phyloP scores from a whole-genome alignment of 1,140 invertebrate genomes.

The Thaumatotibia leucotreta region DNA sequence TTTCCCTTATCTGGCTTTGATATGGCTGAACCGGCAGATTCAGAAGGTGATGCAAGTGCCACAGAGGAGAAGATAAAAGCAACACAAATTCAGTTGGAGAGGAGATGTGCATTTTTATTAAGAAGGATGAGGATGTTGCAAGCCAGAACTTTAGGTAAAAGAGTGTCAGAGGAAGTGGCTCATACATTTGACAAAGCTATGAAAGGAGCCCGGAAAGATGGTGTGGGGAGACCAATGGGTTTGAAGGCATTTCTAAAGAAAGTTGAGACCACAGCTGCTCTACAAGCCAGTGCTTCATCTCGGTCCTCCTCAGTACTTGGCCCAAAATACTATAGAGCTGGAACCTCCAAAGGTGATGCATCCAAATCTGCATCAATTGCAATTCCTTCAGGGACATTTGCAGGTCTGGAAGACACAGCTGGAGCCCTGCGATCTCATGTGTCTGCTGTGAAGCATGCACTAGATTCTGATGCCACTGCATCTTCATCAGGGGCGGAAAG shows the following conservation, averaged over 20 bases:
- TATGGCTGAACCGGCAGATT: constrained; percentile 72
- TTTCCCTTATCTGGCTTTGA: constrained; percentile 80
- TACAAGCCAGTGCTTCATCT: constrained; percentile 62
- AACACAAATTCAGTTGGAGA: constrained; percentile 81
- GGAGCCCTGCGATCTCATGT: constrained; percentile 84
- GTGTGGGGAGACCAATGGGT: constrained; percentile 49
- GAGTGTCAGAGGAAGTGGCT: constrained; percentile 85
- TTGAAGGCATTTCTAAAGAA: constrained; percentile 60
- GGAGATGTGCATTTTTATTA: constrained; percentile 83
- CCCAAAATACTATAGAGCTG: constrained; percentile 79
- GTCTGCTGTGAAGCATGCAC: constrained; percentile 81
- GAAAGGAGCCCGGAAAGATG: constrained; percentile 51
- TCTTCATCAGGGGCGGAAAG: constrained; percentile 96
- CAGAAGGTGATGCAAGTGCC: constrained; percentile 53
- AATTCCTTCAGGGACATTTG: constrained; percentile 64
- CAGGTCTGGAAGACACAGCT: constrained; percentile 80
- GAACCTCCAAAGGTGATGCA: constrained; percentile 77
- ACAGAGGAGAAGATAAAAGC: constrained; percentile 65
- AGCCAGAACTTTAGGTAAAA: constrained; percentile 82
- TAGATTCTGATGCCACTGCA: constrained; percentile 95
- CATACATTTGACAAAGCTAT: constrained; percentile 83
- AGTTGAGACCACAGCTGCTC: constrained; percentile 56
- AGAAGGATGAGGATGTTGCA: constrained; percentile 87
- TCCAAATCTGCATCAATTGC: constrained; percentile 62
- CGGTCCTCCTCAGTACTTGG: constrained; percentile 40